These are phyloP conservation scores for Scaeva pyrastri DNA, from an alignment of 2,888 invertebrate species.

Conservation along the genomic window DNA sequence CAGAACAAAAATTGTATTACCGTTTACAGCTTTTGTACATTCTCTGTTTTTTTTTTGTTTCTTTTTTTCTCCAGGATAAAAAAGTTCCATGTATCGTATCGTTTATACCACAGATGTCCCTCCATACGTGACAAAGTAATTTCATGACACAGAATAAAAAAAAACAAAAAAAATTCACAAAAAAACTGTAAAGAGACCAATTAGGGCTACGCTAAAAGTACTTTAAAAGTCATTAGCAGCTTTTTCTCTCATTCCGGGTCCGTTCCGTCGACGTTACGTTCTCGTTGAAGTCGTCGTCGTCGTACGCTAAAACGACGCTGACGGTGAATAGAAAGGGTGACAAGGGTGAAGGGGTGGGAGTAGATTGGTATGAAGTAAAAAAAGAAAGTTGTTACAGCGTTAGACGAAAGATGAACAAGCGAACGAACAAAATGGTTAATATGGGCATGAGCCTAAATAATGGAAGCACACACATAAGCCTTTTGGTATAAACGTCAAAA, in stretches of 20 bases:
- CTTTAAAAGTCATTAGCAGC: slow-evolving; percentile 83
- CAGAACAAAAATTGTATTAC: slow-evolving; percentile 54
- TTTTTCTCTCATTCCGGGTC: slow-evolving; percentile 76
- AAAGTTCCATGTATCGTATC: slow-evolving; percentile 57
- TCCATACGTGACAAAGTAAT: slow-evolving; percentile 72
- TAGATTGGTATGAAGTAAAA: background rate
- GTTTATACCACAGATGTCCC: slow-evolving; percentile 56
- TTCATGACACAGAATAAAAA: slow-evolving; percentile 42
- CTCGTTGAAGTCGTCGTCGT: background rate
- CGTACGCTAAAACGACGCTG: background rate
- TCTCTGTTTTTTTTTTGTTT: slow-evolving; percentile 17
- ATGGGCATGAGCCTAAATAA: slow-evolving; percentile 53
- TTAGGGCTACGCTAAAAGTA: slow-evolving; percentile 74
- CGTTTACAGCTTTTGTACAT: slow-evolving; percentile 32
- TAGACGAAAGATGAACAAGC: slow-evolving; percentile 35
- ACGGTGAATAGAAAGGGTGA: background rate
- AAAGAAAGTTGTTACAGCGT: slow-evolving; percentile 44
- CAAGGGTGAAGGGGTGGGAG: background rate
- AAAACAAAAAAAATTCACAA: slow-evolving; percentile 52
- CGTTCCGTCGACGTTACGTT: background rate
- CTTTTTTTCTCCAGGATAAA: background rate
- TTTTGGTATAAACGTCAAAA: background rate
- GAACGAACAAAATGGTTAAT: slow-evolving; percentile 55
- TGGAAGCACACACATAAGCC: slow-evolving; percentile 20
- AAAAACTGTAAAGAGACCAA: slow-evolving; percentile 69